A percentile compares a stretch with the other conserved stretches of the same genome.
Conservation (phyloP, 92 coral and sea anemone genomes). For the Siderastrea siderea region DNA sequence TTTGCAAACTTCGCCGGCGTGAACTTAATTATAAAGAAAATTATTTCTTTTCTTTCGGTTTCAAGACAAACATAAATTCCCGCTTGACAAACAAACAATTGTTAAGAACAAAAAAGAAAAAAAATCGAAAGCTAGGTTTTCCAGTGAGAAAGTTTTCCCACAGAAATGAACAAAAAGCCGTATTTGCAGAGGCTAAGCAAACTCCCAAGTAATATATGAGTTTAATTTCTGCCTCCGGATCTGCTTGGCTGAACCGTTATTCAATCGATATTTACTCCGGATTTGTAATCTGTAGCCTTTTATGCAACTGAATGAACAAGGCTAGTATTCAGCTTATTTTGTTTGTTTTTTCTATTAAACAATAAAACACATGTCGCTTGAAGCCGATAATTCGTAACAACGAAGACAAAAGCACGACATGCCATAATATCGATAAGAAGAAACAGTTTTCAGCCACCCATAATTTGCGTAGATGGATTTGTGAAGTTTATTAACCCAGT, state of each 20-base stretch:
- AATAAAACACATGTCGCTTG: slow-evolving; percentile 46
- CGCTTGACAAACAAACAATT: background rate
- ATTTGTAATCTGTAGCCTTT: background rate
- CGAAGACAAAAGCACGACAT: background rate
- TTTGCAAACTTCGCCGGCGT: no score
- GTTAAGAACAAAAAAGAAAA: background rate
- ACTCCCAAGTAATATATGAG: slow-evolving; percentile 30
- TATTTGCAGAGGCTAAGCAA: slow-evolving; percentile 25
- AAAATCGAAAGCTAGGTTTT: background rate
- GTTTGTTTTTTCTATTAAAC: slow-evolving; percentile 26
- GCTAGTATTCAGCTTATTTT: background rate
- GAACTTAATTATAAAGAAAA: background rate
- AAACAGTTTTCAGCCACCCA: background rate
- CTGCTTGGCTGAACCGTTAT: slow-evolving; percentile 1
- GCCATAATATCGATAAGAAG: background rate
- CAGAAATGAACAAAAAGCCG: slow-evolving; percentile 25
- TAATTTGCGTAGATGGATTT: background rate
- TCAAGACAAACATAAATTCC: background rate
- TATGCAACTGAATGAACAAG: slow-evolving; percentile 27
- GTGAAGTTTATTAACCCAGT: no score
- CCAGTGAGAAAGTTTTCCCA: slow-evolving; percentile 37
- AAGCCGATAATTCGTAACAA: background rate
- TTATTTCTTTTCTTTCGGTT: background rate
- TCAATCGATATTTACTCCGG: slow-evolving; percentile 54
- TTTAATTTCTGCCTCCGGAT: slow-evolving; percentile 49